Evolutionary conservation across 2,113 vertebrate genomes (phyloP).

Genomic region (Osmerus mordax): DNA sequence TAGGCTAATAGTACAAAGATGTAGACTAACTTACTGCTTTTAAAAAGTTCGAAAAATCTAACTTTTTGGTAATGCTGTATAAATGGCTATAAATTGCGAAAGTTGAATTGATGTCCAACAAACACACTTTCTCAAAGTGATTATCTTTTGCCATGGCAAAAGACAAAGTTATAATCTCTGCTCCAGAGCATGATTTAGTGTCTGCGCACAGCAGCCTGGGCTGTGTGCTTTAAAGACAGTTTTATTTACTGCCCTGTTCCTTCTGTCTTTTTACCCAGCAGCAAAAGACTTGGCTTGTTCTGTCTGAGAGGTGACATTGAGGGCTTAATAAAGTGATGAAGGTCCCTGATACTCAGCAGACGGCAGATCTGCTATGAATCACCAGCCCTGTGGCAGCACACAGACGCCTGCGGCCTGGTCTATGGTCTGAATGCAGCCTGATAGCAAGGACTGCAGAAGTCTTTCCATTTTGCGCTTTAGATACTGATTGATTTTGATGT

Average conservation of each 20-base stretch:
- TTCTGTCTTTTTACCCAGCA: background rate
- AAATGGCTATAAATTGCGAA: too few species aligned
- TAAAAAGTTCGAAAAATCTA: too few species aligned
- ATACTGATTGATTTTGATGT: too few species aligned
- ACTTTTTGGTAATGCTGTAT: too few species aligned
- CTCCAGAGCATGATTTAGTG: conserved; percentile 25
- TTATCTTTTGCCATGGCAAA: background rate
- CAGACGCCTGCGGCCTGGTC: conserved; percentile 14
- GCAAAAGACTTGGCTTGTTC: conserved; percentile 29
- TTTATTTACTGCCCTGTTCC: conserved; percentile 25
- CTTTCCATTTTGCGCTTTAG: too few species aligned
- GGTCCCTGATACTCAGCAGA: conserved; percentile 31
- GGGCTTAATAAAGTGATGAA: conserved; percentile 33
- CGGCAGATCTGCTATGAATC: conserved; percentile 34
- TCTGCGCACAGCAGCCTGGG: conserved; percentile 8
- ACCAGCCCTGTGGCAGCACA: conserved; percentile 19
- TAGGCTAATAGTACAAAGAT: too few species aligned
- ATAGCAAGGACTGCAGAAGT: too few species aligned
- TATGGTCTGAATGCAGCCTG: background rate
- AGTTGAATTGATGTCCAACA: too few species aligned
- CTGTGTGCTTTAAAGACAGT: conserved; percentile 14
- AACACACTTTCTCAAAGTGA: too few species aligned
- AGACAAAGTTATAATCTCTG: background rate
- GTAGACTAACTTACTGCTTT: too few species aligned
- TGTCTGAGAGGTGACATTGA: conserved; percentile 29